Evolutionary conservation across 2,888 invertebrate species (phyloP), one percentile per base, ranked within the genome.

Genomic region (Physocephala rufipes): DNA sequence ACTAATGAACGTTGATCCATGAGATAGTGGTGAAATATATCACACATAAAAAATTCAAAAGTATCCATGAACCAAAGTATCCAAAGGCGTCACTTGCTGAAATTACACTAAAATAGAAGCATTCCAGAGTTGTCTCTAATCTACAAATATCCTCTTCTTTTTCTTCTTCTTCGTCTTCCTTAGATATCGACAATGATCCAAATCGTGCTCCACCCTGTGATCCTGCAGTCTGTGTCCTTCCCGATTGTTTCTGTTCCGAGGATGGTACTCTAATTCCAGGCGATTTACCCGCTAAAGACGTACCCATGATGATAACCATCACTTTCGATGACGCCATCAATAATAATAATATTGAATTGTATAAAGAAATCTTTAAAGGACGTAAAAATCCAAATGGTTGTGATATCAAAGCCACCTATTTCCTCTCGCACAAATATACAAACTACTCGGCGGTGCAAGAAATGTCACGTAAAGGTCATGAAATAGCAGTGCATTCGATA

Each of bases 291-390:
- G 85, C 91, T 74, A 93, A 91, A 87, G 94, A 95, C 81, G 94
- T 96, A 0, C 96, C 96, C 5, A 95, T 96, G 88, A 96, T 96
- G 96, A 92, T 96, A 82, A 95, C 95, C 71, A 93, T 96, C 83
- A 96, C 96, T 66, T 96, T 96, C 84, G 96, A 96, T 83, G 96
- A 96, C 81, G 96, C 96, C 81, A 95, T 96, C 86, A 96, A 96
- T 86, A 95, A 95, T 87, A 95, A 96, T 87, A 96, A 96, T 87
- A 96, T 96, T 83, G 95, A 95, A 79, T 87, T 96, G 66, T 96
- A 96, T 89, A 94, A 94, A 85, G 95, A 95, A 82, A 95, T 96
- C 76, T 96, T 96, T 87, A 94, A 92, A 85, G 92, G 93, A 80
- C 91, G 96, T 76, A 94, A 94, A 86, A 96, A 96, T 83, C 95